phyloP scores from a whole-genome alignment of 2,888 invertebrate genomes.

The Orthosia cruda region DNA sequence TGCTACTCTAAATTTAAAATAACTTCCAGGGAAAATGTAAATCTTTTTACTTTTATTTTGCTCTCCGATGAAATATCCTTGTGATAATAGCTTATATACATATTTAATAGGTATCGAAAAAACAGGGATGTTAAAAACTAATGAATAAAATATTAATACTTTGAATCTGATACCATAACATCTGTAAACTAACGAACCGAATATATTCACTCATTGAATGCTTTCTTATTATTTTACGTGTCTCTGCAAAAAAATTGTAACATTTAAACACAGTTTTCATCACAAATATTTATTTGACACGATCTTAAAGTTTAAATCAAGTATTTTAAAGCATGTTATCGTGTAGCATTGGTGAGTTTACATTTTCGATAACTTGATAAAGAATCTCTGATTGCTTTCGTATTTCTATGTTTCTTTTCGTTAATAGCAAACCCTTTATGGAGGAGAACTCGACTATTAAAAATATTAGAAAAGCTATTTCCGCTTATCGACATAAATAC shows the following conservation, averaged over 20 bases:
- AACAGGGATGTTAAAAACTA: not conserved
- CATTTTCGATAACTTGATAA: slow-evolving; percentile 18
- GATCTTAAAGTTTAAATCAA: too few species aligned
- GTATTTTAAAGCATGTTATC: too few species aligned
- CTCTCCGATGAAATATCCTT: not conserved
- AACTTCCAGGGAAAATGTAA: slow-evolving; percentile 2
- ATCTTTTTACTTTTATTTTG: not conserved
- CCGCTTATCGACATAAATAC: slow-evolving; percentile 14
- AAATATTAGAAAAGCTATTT: slow-evolving; percentile 20
- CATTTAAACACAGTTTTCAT: too few species aligned
- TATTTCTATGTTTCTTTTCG: slow-evolving; percentile 3
- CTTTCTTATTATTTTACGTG: slow-evolving; percentile 6
- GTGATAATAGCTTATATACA: not conserved
- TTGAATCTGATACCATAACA: not conserved
- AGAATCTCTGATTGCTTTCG: slow-evolving; percentile 17
- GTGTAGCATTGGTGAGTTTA: not conserved
- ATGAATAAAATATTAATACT: not conserved
- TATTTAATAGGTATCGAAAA: not conserved
- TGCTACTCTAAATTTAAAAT: slow-evolving; percentile 17
- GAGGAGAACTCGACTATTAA: not conserved
- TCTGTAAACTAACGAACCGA: slow-evolving; percentile 9
- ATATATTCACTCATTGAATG: slow-evolving; percentile 38
- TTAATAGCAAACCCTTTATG: not conserved
- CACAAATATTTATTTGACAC: too few species aligned
- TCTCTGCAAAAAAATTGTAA: not conserved